Evolutionary conservation across 1,140 invertebrate species (phyloP), one percentile per base, ranked within the genome.

Genomic region (Pseudomyrmex concolor): DNA sequence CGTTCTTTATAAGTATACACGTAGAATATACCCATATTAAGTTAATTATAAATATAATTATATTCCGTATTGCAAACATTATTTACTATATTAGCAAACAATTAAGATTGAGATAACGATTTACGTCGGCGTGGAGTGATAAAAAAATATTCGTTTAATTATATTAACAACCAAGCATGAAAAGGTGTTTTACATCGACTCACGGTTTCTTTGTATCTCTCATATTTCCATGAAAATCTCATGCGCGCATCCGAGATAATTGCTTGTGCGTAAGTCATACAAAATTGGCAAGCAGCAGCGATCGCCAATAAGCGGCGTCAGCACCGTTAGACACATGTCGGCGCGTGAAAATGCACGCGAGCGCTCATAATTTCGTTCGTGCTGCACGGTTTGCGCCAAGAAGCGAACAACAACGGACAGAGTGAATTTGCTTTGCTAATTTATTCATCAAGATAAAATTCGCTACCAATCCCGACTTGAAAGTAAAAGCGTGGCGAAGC

Each of bases 401-500:
- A 80, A 68, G 73, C 67, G 67, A 68, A 74, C 57, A 82, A 68
- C 84, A 25, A 45, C 43, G 62, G 48, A 25, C 54, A 70, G 34
- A 3, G 54, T 9, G 84, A 84, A 90, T 91, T 92, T 90, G 87
- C 85, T 71, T 91, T 91, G 86, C 84, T 90, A 88, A 91, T 88
- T 83, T 81, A 73, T 60, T 59, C 62, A 82, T 74, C 64, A 45
- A 50, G 84, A 84, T 87, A 84, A 87, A 86, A 81, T 64, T 63
- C 10, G 45, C 62, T 54, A 81, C 67, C 62, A 43, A 86, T 81
- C 66, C 81, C 48, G 71, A 73, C 78, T 64, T 19, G 89, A 91
- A 91, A 91, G 90, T 91, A 91, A 91, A 91, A 91, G 90, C 87
- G 89, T 88, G 74, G 70, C 84, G 66, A 73, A 67, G 77, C 66